Base-by-base conservation (phyloP, 53 echinoderm and acorn worm species). In the Mesocentrotus franciscanus region DNA sequence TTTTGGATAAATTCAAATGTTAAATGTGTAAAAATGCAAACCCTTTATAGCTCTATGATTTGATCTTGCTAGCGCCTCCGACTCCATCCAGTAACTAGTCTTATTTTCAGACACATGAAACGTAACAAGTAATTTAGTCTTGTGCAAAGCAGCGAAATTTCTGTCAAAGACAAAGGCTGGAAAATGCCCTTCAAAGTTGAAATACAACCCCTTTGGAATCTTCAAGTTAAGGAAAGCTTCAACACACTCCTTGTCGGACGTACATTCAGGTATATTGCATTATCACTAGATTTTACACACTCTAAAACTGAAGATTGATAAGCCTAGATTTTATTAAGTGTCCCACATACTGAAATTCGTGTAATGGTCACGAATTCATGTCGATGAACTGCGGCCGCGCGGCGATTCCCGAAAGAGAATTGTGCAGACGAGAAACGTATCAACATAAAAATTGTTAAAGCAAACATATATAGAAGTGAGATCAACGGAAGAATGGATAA, bases 241-340 rank as follows among this genome's bases (percentile, higher is more conserved):
- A 94, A 94, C 71, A 94, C 95, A n/a, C 85, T 94, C 34, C 66
- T 94, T 17, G 70, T 85, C 16, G 95, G 95, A 13, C 95, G 87
- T 36, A 66, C 64, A 9, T 94, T 94, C 26, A 85, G 95, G 95
- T 94, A 94, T 60, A 85, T 64, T 85, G 33, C 14, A 13, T n/a
- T 29, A 87, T 26, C 4, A 57, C 4, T 87, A 1, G 9, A 29
- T 58, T 87, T n/a, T 87, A 17, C 39, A 57, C 56, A 15, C 13
- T 87, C 27, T 87, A 4, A 26, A 87, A 34, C n/a, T 26, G 29
- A 87, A 87, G n/a, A 87, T 29, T 20, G 15, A 7, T 16, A 39
- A 22, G 81, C 42, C 22, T 18, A 20, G 33, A 16, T 12, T 58
- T 87, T 20, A 13, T 58, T 27, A 5, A 9, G 34, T 57, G 58